phyloP scores from a whole-genome alignment of 1,140 invertebrate genomes.

The Protaetia brevitarsis region DNA sequence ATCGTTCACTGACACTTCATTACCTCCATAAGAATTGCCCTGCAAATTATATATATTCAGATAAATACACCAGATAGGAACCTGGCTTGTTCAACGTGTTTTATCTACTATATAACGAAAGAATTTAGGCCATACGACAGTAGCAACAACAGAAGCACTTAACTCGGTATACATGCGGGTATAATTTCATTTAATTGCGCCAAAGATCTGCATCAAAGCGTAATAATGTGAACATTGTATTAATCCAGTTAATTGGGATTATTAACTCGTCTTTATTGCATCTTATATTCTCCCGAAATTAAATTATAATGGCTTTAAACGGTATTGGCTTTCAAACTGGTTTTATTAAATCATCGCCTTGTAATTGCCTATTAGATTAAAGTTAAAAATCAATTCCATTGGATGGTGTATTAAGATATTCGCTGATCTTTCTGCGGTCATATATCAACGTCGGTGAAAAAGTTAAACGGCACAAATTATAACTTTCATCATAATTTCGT shows the following conservation, averaged over 20 bases:
- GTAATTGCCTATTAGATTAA: neutral
- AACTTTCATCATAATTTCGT: too few relatives aligned
- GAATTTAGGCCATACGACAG: neutral
- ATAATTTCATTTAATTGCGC: neutral
- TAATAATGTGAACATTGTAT: constrained; percentile 1
- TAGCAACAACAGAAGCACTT: neutral
- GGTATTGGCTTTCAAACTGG: neutral
- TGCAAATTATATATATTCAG: too few relatives aligned
- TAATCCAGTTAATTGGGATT: neutral
- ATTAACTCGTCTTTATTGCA: neutral
- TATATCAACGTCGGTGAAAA: too few relatives aligned
- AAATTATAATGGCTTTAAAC: neutral
- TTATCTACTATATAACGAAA: neutral
- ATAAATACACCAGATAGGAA: too few relatives aligned
- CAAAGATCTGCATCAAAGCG: constrained; percentile 4
- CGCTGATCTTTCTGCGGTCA: too few relatives aligned
- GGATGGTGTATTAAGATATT: too few relatives aligned
- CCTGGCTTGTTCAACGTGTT: too few relatives aligned
- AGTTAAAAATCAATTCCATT: neutral
- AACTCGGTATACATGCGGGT: neutral
- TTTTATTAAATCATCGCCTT: neutral
- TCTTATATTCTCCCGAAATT: neutral
- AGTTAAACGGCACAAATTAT: too few relatives aligned
- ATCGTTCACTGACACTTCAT: neutral
- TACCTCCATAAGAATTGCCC: neutral